Conservation (phyloP, 2,113 vertebrate species). For the Silurus meridionalis region DNA sequence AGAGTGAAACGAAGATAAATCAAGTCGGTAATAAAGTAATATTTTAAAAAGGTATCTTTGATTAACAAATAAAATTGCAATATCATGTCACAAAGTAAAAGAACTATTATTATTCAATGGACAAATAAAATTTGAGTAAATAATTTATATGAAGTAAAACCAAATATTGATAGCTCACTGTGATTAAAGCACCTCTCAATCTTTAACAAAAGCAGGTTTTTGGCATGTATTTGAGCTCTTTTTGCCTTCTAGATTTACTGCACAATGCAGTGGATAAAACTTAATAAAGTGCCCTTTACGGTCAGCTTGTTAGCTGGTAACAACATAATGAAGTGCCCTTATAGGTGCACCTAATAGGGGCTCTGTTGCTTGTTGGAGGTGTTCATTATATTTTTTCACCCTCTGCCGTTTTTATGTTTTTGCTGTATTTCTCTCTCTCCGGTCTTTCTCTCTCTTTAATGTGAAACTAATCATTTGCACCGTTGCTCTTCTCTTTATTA, state of each 20-base stretch:
- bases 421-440: background rate
- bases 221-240: no score
- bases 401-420: background rate
- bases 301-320: background rate
- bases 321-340: background rate
- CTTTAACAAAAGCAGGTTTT: no score
- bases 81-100: no score
- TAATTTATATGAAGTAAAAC: no score
- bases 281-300: background rate
- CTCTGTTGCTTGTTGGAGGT: background rate
- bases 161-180: no score
- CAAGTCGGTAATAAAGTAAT: no score
- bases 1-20: no score
- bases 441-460: background rate
- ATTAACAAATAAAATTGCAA: no score
- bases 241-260: background rate
- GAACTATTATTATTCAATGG: no score
- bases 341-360: background rate
- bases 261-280: background rate
- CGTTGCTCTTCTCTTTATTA: background rate
- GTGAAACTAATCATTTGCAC: slow-evolving; percentile 41
- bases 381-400: background rate
- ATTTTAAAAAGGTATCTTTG: no score
- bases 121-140: no score
- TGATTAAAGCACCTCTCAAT: no score